Evolutionary conservation across 2,113 vertebrate species (phyloP).

Genomic region (Crotalus helleri): DNA sequence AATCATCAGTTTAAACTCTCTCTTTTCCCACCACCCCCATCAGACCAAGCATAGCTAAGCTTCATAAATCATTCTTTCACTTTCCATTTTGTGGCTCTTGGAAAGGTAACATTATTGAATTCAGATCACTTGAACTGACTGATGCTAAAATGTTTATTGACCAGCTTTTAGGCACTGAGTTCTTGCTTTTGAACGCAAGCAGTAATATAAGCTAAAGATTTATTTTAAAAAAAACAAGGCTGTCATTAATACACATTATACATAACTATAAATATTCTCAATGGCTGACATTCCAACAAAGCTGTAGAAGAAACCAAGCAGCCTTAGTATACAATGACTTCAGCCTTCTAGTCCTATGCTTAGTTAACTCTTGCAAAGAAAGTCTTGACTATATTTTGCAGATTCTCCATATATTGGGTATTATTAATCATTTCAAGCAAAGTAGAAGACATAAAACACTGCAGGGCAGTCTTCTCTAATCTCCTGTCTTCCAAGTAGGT

Average conservation of each 20-base stretch:
- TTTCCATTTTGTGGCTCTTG: slow-evolving; percentile 71
- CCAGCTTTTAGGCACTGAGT: slow-evolving; percentile 63
- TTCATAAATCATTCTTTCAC: slow-evolving; percentile 82
- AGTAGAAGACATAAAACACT: background rate
- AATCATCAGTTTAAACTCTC: slow-evolving; percentile 77
- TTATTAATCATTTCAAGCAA: background rate
- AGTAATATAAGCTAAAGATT: slow-evolving; percentile 65
- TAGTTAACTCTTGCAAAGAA: slow-evolving; percentile 40
- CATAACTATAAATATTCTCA: slow-evolving; percentile 56
- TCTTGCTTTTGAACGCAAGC: slow-evolving; percentile 62
- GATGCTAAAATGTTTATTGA: slow-evolving; percentile 77
- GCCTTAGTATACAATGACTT: slow-evolving; percentile 32
- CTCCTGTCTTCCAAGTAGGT: background rate
- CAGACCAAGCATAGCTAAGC: slow-evolving; percentile 71
- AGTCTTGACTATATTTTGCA: slow-evolving; percentile 28
- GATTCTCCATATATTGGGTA: background rate
- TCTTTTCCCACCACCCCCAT: slow-evolving; percentile 44
- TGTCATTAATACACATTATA: slow-evolving; percentile 61
- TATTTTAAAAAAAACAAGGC: slow-evolving; percentile 63
- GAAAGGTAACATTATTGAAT: slow-evolving; percentile 76
- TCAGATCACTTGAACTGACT: slow-evolving; percentile 71
- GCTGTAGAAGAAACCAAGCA: slow-evolving; percentile 48
- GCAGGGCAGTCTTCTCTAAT: background rate
- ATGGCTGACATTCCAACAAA: slow-evolving; percentile 50
- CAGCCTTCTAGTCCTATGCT: background rate